Evolutionary conservation across 2,113 vertebrate genomes (phyloP), one percentile per base, ranked within the genome.

Genomic region (Ochotona princeps): DNA sequence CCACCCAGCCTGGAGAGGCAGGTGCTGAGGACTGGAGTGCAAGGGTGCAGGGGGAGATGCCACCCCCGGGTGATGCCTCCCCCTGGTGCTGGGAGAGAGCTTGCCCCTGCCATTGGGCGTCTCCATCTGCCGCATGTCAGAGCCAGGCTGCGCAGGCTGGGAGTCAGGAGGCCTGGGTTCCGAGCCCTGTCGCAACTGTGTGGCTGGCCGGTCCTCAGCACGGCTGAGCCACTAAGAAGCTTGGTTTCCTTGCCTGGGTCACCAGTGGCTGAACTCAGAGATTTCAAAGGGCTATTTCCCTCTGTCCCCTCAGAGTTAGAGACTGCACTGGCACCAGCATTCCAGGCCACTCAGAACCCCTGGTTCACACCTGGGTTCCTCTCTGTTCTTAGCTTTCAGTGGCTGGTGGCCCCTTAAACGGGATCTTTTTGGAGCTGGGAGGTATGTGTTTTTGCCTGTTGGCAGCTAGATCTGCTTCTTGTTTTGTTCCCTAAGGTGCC

Each of bases 391-490:
- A 20, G 25, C 26, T 25, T 11, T 88, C 28, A 12, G 32, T 80
- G 89, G 66, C 74, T 44, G 2, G 69, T 49, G 32, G 60, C 70
- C 92, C n/a, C 51, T 49, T 69, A 79, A 92, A 35, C 9, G 25
- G 28, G 47, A 28, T 92, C 83, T 91, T 44, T 44, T 44, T 44
- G 38, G 38, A 44, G 6, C 38, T 44, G 6, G 38, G 38, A 44
- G 38, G 38, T 44, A 2, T n/a, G 70, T 80, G 57, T 44, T 70
- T 51, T 81, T 87, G 61, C 65, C 57, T 47, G 76, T n/a, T 23
- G 73, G 61, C 51, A 84, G 30, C 69, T 76, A 73, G 32, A 65
- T 90, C 32, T 88, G 70, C 51, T 91, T 92, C 86, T 83, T n/a
- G 25, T 60, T 87, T 76, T 63, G 0, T 78, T 61, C 63, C n/a